A percentile compares a stretch with the other conserved stretches of the same genome.
phyloP scores from a whole-genome alignment of 2,113 vertebrate species.

The Dendrocopos noguchii region DNA sequence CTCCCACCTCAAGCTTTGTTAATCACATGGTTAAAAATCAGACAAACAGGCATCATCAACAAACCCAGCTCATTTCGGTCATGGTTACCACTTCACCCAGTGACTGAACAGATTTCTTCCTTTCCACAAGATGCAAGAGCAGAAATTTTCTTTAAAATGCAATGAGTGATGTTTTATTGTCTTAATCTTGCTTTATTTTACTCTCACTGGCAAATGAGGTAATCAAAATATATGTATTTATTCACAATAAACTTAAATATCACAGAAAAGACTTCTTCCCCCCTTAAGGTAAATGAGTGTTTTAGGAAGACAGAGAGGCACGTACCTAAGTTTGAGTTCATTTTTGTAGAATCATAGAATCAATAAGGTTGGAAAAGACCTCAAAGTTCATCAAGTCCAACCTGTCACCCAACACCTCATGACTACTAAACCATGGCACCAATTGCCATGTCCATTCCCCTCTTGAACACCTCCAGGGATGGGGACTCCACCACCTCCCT shows the following conservation, averaged over 20 bases:
- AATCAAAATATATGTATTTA: background rate
- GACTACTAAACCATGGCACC: too few relatives aligned
- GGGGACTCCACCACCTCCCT: too few relatives aligned
- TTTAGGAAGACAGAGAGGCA: background rate
- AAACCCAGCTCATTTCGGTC: background rate
- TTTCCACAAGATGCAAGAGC: background rate
- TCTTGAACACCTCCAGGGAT: too few relatives aligned
- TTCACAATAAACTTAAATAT: background rate
- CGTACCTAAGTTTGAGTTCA: background rate
- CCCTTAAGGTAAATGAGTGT: background rate
- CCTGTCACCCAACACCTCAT: too few relatives aligned
- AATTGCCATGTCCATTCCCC: too few relatives aligned
- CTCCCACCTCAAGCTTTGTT: background rate
- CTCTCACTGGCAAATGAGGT: background rate
- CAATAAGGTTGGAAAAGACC: too few relatives aligned
- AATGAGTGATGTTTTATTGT: background rate
- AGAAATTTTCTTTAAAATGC: background rate
- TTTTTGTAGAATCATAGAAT: background rate
- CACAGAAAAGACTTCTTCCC: background rate
- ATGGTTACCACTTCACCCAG: background rate
- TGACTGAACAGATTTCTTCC: background rate
- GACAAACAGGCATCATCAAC: background rate
- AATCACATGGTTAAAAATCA: constrained; percentile 1
- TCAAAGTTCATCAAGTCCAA: too few relatives aligned
- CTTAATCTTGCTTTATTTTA: background rate